phyloP scores from a whole-genome alignment of 2,113 vertebrate species.

The Oriolus oriolus region DNA sequence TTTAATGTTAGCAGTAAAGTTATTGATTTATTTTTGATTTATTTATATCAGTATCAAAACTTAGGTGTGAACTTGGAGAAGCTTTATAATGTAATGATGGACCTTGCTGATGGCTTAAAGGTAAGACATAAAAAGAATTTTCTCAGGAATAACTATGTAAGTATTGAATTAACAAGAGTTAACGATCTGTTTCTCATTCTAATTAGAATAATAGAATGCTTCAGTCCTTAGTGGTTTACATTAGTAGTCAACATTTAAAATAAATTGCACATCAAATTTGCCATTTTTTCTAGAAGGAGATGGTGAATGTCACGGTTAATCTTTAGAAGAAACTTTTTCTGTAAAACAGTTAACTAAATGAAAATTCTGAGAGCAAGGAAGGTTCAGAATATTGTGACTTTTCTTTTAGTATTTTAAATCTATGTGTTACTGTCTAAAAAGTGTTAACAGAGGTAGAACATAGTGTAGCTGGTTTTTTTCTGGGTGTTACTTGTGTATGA shows the following conservation, averaged over 20 bases:
- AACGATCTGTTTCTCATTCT: neutral
- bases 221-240: neutral
- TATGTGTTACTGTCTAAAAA: neutral
- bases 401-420: neutral
- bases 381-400: neutral
- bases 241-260: neutral
- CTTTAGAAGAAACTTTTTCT: neutral
- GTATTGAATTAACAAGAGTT: neutral
- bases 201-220: neutral
- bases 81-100: slow-evolving; percentile 76
- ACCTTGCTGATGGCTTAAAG: slow-evolving; percentile 77
- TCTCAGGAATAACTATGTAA: neutral
- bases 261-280: neutral
- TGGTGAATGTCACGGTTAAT: neutral
- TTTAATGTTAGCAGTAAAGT: neutral
- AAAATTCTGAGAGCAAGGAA: neutral
- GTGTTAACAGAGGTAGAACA: neutral
- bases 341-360: neutral
- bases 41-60: slow-evolving; percentile 68
- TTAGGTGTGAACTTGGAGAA: slow-evolving; percentile 70
- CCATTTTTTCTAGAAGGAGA: neutral
- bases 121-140: slow-evolving; percentile 48
- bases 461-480: neutral
- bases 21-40: neutral
- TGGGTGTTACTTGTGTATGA: neutral